Evolutionary conservation across 2,797 vertebrate species (phyloP).

Genomic region (Coilia nasus): DNA sequence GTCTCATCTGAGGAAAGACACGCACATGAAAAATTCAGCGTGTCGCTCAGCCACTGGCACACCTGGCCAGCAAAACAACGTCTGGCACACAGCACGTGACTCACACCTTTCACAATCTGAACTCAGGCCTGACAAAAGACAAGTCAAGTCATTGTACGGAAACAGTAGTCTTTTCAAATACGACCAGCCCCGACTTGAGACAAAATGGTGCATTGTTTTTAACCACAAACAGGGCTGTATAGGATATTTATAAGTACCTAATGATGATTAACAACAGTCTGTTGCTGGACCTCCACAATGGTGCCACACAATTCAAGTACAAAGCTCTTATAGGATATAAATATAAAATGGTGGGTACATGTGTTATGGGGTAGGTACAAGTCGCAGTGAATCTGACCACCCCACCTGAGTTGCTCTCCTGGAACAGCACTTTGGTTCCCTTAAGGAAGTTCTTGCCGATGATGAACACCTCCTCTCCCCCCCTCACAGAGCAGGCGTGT

Average conservation of each 20-base stretch:
- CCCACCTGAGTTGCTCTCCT: conserved; percentile 90
- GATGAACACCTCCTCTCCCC: conserved; percentile 96
- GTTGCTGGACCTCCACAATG: neutral
- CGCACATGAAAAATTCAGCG: neutral
- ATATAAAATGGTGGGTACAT: no score
- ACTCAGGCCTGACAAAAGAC: neutral
- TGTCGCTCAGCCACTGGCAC: neutral
- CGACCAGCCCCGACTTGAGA: neutral
- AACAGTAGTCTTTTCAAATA: neutral
- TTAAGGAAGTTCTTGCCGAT: conserved; percentile 99
- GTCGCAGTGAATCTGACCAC: neutral
- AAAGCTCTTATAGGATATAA: neutral
- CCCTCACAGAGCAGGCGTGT: conserved; percentile 89
- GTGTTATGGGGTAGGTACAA: neutral
- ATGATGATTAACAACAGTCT: neutral
- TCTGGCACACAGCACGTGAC: neutral
- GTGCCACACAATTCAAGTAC: neutral
- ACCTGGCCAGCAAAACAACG: neutral
- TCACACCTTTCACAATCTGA: neutral
- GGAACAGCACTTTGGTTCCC: conserved; percentile 99
- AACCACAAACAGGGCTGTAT: neutral
- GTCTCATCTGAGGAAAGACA: conserved; percentile 82
- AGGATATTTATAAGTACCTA: no score
- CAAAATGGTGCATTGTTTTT: neutral
- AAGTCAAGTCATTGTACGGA: neutral